Base-by-base conservation (phyloP, 2,113 vertebrate genomes). In the Scolopax mira region DNA sequence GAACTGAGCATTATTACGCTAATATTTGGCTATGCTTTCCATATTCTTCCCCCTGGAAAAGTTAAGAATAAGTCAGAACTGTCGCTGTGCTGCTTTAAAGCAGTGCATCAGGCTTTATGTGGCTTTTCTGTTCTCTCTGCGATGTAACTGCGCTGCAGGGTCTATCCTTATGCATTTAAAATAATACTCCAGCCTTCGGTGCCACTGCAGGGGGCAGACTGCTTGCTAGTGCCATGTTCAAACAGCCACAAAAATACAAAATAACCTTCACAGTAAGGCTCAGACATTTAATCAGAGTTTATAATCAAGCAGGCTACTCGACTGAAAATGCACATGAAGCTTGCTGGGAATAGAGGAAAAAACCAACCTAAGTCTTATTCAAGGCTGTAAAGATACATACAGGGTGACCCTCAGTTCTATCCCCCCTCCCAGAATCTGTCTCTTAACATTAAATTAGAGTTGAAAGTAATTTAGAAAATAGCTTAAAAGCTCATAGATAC, bases 221-320 rank as follows among this genome's bases (percentile, higher is more conserved):
- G 49, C 41, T 90, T 77, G 64, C 90, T 90, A 16, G 15, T 14
- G 35, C 62, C n/a, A 31, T 61, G 1, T 74, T 90, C 79, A 90
- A 96, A 83, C 51, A 82, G 75, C 35, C 60, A 69, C 48, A 49
- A 65, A 85, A 87, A 54, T 2, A 79, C 69, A 73, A 79, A 96
- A 89, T 84, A 78, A 88, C 65, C 92, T 95, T 88, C 88, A 82
- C 89, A 94, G 88, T 78, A 44, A 88, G 81, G 52, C 82, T 88
- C 42, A 70, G 72, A 31, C 64, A 75, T 90, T 94, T 91, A 52
- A 93, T 93, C 79, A 41, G 85, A 93, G 72, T 78, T 78, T 86
- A 55, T 91, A 88, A 94, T 93, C 93, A 94, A 74, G 82, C 54
- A 74, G 75, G 51, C 70, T 85, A 23, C 48, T 91, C 60, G 58